Conservation (phyloP, 2,888 invertebrate genomes). For the Stomorhina lunata region DNA sequence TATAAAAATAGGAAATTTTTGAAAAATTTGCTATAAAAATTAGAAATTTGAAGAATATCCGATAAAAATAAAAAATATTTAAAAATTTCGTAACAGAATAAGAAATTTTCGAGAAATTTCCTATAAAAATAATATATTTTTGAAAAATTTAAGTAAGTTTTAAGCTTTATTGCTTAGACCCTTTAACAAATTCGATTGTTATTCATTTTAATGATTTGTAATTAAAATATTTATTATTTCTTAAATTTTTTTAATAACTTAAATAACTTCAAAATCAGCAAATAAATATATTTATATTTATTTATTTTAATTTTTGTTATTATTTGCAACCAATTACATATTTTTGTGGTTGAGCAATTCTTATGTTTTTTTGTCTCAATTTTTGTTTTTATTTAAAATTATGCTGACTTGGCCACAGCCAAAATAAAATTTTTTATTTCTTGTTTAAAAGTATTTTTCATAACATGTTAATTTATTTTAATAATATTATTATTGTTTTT, state of each 20-base stretch:
- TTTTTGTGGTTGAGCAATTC: conserved; percentile 59
- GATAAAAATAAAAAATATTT: too few species aligned
- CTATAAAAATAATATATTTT: too few species aligned
- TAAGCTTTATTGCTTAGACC: too few species aligned
- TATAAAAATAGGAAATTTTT: too few species aligned
- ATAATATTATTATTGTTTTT: neutral
- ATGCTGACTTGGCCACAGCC: conserved; percentile 44
- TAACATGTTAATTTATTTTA: neutral
- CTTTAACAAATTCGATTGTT: too few species aligned
- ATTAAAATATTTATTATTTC: neutral
- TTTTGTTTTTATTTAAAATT: neutral
- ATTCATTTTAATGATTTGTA: too few species aligned
- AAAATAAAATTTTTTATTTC: neutral
- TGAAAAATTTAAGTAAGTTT: too few species aligned
- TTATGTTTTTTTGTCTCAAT: neutral
- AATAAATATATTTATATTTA: neutral
- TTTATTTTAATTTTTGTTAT: conserved; percentile 7
- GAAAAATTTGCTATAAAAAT: too few species aligned
- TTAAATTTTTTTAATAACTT: conserved; percentile 19
- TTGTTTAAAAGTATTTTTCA: neutral
- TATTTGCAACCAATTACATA: conserved; percentile 54
- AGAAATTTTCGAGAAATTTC: too few species aligned
- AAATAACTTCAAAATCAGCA: neutral
- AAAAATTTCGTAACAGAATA: too few species aligned
- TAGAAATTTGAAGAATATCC: too few species aligned